Evolutionary conservation across 2,888 invertebrate species (phyloP), one percentile per base, ranked within the genome.

Genomic region (Barypeithes pellucidus): DNA sequence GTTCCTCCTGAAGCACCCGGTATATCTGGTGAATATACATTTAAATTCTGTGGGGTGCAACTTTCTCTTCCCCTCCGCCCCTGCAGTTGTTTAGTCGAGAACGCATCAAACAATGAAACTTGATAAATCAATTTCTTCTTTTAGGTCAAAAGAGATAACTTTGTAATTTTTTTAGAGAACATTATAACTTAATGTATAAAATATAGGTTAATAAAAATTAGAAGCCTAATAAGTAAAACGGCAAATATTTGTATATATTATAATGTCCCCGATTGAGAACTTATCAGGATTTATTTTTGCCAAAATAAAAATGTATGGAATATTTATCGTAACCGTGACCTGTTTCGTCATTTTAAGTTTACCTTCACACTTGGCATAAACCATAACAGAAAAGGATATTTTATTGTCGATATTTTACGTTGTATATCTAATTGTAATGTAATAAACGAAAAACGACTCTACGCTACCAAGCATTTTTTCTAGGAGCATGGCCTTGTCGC

Each of bases 261-360:
- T 43, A 61, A 9, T 62, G 62, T 24, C 62, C 62, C n/a, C 62
- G 16, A 45, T 62, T 22, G 29, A 16, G 11, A 1, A 2, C n/a
- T 54, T 54, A 54, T 52, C 52, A n/a, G 24, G 3, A 1, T 8
- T 20, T n/a, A 22, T 52, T 52, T 52, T 52, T 24, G 24, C 4
- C 22, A 52, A 52, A 52, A 52, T 52, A 52, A 52, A 52, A 52
- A 52, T 52, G 20, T 52, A 18, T 52, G 24, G 24, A 52, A 52
- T 24, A 20, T 52, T 52, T 52, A 52, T 52, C 24, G 14, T 52
- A 52, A 52, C 52, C 52, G 18, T 52, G 52, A 52, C 52, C 52
- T 24, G 52, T 52, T 11, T 52, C 52, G 52, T n/a, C 11, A 22
- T 3, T n/a, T n/a, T 16, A 9, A 47, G 1, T 8, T 52, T 24